phyloP scores from a whole-genome alignment of 2,113 vertebrate species.

The Hippocampus zosterae region DNA sequence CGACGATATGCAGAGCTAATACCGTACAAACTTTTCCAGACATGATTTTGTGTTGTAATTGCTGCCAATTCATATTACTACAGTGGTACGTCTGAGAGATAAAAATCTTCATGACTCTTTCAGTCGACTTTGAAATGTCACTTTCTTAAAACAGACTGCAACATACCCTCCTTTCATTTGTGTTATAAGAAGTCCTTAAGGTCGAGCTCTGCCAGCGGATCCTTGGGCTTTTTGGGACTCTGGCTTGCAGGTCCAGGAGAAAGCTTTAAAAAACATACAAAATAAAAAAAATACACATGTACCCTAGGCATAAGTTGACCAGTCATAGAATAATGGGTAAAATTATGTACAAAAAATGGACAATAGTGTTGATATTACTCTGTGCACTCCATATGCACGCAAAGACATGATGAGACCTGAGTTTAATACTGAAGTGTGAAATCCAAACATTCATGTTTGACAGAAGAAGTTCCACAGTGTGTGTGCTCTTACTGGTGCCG shows the following conservation, averaged over 20 bases:
- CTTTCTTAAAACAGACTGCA: background rate
- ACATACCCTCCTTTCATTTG: slow-evolving; percentile 59
- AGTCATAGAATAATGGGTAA: background rate
- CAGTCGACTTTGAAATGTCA: background rate
- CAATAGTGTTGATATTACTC: background rate
- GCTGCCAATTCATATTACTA: background rate
- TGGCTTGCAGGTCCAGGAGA: slow-evolving; percentile 91
- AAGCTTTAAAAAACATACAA: slow-evolving; percentile 69
- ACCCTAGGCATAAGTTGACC: background rate
- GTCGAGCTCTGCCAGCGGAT: slow-evolving; percentile 97
- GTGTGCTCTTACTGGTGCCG: slow-evolving; percentile 70
- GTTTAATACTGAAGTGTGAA: background rate
- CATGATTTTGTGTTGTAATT: background rate
- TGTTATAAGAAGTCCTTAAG: slow-evolving; percentile 99
- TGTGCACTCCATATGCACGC: background rate
- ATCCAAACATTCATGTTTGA: background rate
- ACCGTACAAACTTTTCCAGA: background rate
- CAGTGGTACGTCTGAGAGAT: background rate
- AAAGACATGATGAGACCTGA: background rate
- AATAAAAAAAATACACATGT: background rate
- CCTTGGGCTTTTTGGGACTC: slow-evolving; percentile 98
- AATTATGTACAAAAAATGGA: background rate
- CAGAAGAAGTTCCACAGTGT: background rate
- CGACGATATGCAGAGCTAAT: background rate
- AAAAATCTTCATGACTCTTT: background rate